phyloP scores from a whole-genome alignment of 2,113 vertebrate species.

The Elachura formosa region DNA sequence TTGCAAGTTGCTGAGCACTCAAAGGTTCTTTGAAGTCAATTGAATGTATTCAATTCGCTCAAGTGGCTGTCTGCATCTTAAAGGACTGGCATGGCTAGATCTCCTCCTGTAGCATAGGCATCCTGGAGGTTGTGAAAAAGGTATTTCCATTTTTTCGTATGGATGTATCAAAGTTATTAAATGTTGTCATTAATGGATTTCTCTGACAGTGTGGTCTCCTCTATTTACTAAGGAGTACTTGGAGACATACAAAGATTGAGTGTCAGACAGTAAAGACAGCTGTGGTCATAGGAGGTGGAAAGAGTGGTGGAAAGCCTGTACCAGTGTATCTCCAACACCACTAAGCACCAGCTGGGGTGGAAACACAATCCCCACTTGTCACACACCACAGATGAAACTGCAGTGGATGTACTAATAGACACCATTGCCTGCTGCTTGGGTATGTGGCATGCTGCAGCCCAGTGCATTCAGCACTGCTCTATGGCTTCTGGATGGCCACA shows the following conservation, averaged over 20 bases:
- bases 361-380: background rate
- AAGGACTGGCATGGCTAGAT: background rate
- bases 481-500: background rate
- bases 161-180: background rate
- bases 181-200: background rate
- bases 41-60: background rate
- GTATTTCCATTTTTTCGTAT: background rate
- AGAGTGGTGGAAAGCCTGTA: background rate
- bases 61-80: background rate
- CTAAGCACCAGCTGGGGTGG: background rate
- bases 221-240: background rate
- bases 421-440: background rate
- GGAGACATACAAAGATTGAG: background rate
- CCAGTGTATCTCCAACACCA: background rate
- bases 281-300: background rate
- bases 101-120: background rate
- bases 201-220: background rate
- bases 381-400: background rate
- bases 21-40: background rate
- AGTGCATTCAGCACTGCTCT: background rate
- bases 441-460: background rate
- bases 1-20: background rate
- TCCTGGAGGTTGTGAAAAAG: background rate
- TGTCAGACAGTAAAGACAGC: background rate
- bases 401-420: background rate